Conservation (phyloP, 2,797 vertebrate species). For the Scleropages formosus region DNA sequence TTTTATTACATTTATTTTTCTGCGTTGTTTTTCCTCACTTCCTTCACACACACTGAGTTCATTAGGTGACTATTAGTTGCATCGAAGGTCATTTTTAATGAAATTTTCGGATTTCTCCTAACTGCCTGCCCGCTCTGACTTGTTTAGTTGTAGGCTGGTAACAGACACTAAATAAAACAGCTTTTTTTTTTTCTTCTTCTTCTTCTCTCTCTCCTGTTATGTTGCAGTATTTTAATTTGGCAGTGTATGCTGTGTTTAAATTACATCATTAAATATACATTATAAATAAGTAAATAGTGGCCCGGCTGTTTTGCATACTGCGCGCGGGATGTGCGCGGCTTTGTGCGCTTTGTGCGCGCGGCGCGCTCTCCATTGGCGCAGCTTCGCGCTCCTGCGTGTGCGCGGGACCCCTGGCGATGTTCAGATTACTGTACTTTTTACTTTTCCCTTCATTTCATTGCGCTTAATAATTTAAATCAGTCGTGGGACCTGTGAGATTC, state of each 20-base stretch:
- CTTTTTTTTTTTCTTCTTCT: too few species aligned
- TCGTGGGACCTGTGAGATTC: constrained; percentile 52
- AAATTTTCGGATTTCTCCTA: too few species aligned
- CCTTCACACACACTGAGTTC: too few species aligned
- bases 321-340: background rate
- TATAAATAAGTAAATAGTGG: background rate
- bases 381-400: constrained; percentile 10
- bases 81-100: background rate
- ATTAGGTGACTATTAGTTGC: background rate
- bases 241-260: background rate
- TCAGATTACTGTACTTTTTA: background rate
- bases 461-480: constrained; percentile 61
- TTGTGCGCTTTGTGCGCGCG: background rate
- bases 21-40: too few species aligned
- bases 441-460: constrained; percentile 52
- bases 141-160: too few species aligned
- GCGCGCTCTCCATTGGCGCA: background rate
- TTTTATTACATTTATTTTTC: too few species aligned
- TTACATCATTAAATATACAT: background rate
- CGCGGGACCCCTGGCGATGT: constrained; percentile 11
- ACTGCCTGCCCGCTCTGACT: too few species aligned
- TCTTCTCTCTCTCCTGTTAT: too few species aligned
- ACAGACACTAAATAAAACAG: too few species aligned
- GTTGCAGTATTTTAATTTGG: background rate
- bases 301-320: background rate